Base-by-base conservation (phyloP, 2,113 vertebrate genomes). In the Diphyllodes magnificus region DNA sequence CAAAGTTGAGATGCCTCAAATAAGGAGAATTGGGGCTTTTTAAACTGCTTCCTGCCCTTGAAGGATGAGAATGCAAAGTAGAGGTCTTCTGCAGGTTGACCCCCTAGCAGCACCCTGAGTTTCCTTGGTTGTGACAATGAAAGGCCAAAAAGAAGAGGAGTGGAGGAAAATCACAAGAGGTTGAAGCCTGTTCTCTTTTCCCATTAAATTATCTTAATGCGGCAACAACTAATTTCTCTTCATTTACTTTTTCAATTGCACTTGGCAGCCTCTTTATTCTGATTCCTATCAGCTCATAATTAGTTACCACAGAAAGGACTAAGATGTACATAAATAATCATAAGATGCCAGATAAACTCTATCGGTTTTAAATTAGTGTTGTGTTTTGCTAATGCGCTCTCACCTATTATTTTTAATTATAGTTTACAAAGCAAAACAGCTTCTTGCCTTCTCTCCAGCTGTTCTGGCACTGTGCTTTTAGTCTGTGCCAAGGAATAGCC, bases 341-440 rank as follows among this genome's bases (percentile, higher is more conserved):
- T 75, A 96, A 97, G 88, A 91, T 91, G 90, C 94, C 96, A 95
- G 94, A 96, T 92, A 95, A 97, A 95, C 83, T 78, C 57, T 96
- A 97, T 93, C n/a, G 64, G 94, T 97, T 97, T 97, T 91, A 97
- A 97, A 98, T 96, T 93, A 97, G 90, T 68, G 84, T 92, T 53
- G 14, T 69, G 84, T 93, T 84, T 96, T 89, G 73, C 94, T 92
- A 16, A 16, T 14, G 84, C 7, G 5, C 82, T 83, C 92, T 91
- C 87, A 65, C 94, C 94, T 97, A 92, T 94, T 97, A 92, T 95
- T 97, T 97, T 96, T 97, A 97, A 97, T 98, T 97, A 96, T 53
- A 69, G 88, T 95, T 97, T 94, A 95, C 92, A 89, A 95, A 96
- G 90, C 91, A 90, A 87, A 94, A 85, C 68, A 95, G 81, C 60